Evolutionary conservation across 2,113 vertebrate genomes (phyloP).

Genomic region (Bujurquina vittata): DNA sequence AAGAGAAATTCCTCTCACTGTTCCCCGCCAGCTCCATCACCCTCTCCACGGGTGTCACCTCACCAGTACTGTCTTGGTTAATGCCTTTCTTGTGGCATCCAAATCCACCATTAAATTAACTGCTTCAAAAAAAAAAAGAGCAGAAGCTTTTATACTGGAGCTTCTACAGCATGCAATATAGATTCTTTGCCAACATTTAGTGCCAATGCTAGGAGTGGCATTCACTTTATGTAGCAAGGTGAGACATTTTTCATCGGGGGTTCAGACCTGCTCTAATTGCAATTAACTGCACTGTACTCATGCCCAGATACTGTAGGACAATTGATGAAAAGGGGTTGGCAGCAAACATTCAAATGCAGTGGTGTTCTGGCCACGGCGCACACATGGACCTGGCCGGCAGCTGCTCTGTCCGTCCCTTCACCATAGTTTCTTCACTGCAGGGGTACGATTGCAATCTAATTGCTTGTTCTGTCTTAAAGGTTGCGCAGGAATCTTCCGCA

Average conservation of each 20-base stretch:
- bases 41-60: not conserved
- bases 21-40: not conserved
- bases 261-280: not conserved
- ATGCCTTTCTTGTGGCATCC: not conserved
- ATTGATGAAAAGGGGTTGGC: not conserved
- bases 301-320: slow-evolving; percentile 8
- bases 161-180: not conserved
- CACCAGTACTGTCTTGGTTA: not conserved
- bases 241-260: not conserved
- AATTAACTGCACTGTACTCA: not conserved
- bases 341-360: not conserved
- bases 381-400: not conserved
- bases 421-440: not conserved
- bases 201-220: not conserved
- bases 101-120: slow-evolving; percentile 9
- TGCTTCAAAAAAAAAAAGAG: not conserved
- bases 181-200: not conserved
- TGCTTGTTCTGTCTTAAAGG: not conserved
- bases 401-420: not conserved
- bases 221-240: slow-evolving; percentile 1
- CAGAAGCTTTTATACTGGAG: not conserved
- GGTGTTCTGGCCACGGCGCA: not conserved
- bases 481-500: not conserved
- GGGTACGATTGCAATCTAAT: not conserved
- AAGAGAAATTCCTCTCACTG: not conserved